Conservation (phyloP, 2,797 vertebrate species). For the Sebastes kiyomatsui region DNA sequence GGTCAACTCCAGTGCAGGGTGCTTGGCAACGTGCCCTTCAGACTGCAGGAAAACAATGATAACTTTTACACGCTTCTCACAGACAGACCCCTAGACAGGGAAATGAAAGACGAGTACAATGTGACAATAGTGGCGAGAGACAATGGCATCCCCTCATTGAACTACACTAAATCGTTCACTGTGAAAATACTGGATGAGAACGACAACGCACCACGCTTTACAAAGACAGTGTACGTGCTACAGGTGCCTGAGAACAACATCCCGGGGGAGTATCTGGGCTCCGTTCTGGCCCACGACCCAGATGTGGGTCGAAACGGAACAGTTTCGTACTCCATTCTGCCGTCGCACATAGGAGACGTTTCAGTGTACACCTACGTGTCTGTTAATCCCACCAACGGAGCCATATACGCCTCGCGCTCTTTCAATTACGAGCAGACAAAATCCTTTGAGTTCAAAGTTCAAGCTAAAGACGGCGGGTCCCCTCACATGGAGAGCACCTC, state of each 20-base stretch:
- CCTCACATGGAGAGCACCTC: constrained; percentile 96
- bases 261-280: constrained; percentile 96
- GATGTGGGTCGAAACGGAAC: constrained; percentile 97
- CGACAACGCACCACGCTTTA: constrained; percentile 96
- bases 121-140: constrained; percentile 97
- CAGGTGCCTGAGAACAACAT: constrained; percentile 99
- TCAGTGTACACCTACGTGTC: constrained; percentile 98
- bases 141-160: constrained; percentile 93
- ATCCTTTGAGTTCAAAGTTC: constrained; percentile 96
- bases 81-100: constrained; percentile 93
- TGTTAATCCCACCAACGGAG: constrained; percentile 98
- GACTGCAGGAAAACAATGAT: constrained; percentile 96
- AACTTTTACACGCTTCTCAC: constrained; percentile 97
- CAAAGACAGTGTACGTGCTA: constrained; percentile 92
- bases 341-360: constrained; percentile 94
- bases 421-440: constrained; percentile 99
- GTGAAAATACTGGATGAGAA: constrained; percentile 97
- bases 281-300: constrained; percentile 94
- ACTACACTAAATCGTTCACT: constrained; percentile 95
- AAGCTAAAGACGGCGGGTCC: constrained; percentile 95
- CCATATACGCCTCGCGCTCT: constrained; percentile 96
- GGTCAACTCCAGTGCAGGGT: constrained; percentile 96
- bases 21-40: constrained; percentile 92
- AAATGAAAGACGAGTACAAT: constrained; percentile 96
- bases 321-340: constrained; percentile 94